Evolutionary conservation across 1,140 invertebrate species (phyloP).

Genomic region (Linepithema humile): DNA sequence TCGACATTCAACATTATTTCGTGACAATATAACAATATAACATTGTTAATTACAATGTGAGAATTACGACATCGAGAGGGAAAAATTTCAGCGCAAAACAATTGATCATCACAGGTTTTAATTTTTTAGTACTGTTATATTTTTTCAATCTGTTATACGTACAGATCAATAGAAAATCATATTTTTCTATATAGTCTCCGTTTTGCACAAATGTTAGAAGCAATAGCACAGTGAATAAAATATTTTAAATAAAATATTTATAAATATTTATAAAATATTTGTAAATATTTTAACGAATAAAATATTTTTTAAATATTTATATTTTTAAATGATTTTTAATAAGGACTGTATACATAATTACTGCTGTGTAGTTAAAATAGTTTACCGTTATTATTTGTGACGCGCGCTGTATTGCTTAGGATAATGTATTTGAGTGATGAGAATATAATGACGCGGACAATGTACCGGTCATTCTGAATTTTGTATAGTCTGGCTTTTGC

Average conservation of each 20-base stretch:
- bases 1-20: neutral
- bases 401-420: neutral
- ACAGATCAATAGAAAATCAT: neutral
- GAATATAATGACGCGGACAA: neutral
- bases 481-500: too few relatives aligned
- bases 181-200: neutral
- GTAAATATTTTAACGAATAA: too few relatives aligned
- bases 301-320: conserved; percentile 18
- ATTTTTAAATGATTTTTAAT: conserved; percentile 14
- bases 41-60: neutral
- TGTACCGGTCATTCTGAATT: too few relatives aligned
- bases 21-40: neutral
- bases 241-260: conserved; percentile 26
- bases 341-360: neutral
- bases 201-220: neutral
- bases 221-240: neutral
- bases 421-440: neutral
- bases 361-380: neutral
- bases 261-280: too few relatives aligned
- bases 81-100: neutral
- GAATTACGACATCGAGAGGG: neutral
- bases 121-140: neutral
- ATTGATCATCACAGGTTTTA: neutral
- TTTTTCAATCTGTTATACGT: neutral
- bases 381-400: neutral